phyloP scores from a whole-genome alignment of 1,140 invertebrate species.

The Vanessa atalanta region DNA sequence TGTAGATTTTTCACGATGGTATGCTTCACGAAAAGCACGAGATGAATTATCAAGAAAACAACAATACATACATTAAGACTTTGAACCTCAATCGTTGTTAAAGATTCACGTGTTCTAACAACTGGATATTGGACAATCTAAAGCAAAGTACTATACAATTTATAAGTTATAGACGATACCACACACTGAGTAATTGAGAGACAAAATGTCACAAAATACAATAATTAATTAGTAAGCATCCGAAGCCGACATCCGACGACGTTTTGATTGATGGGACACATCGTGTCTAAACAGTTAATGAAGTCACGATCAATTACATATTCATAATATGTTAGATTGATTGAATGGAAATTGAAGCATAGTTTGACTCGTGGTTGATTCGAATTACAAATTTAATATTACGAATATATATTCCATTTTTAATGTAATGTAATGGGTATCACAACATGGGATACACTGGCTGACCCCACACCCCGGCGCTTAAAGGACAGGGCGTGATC shows the following conservation, averaged over 20 bases:
- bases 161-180: neutral
- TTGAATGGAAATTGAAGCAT: neutral
- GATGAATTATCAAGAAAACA: too few relatives aligned
- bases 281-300: slow-evolving; percentile 26
- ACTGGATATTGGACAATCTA: too few relatives aligned
- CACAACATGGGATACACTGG: too few relatives aligned
- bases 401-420: too few relatives aligned
- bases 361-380: neutral
- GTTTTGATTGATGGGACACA: slow-evolving; percentile 40
- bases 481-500: too few relatives aligned
- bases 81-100: too few relatives aligned
- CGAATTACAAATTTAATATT: neutral
- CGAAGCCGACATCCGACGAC: slow-evolving; percentile 35
- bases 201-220: slow-evolving; percentile 42
- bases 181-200: slow-evolving; percentile 37
- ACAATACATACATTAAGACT: too few relatives aligned
- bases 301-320: slow-evolving; percentile 25
- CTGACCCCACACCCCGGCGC: too few relatives aligned
- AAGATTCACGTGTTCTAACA: too few relatives aligned
- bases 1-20: too few relatives aligned
- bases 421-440: too few relatives aligned
- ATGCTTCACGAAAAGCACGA: too few relatives aligned
- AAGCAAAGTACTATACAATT: neutral
- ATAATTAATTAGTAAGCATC: slow-evolving; percentile 46
- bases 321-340: neutral